Base-by-base conservation (phyloP, 1,140 invertebrate species). In the Pseudomyrmex sp. region DNA sequence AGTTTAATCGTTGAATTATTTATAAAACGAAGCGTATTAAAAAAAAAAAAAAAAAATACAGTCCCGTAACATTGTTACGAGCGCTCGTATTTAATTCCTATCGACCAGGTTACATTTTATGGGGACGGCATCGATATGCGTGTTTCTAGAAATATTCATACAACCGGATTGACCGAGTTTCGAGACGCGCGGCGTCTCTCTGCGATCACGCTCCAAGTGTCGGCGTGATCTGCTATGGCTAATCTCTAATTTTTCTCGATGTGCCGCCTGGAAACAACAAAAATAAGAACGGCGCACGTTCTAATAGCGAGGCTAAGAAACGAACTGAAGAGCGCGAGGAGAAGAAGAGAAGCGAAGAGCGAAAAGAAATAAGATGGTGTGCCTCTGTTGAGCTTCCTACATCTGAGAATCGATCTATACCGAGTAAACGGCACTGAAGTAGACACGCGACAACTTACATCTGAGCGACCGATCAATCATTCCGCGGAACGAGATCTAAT, bases 191-290 rank as follows among this genome's bases (percentile, higher is more conserved):
- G 2, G 23, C 8, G 18, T n/a, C n/a, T 52, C n/a, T 52, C 48
- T 66, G 26, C 62, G 54, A 56, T 56, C 66, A 77, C 12, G 62
- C 35, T 48, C 74, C 54, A 77, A 77, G 54, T 56, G 48, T 77
- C 61, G 65, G 20, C 26, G 26, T 77, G 56, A 68, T 63, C 56
- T 44, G 13, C 8, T 54, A 68, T 26, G 18, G 20, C 20, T 20
- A 20, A 66, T 77, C 62, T 77, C 62, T 68, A 68, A 68, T 44
- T 77, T 54, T 23, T n/a, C 10, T 76, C 48, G 5, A 35, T 7
- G 5, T 35, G 61, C 26, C 66, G 54, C 26, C 1, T 12, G 44
- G n/a, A 77, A 35, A 46, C 26, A 61, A n/a, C 48, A 13, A 76
- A n/a, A 63, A 9, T 54, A 66, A 66, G 46, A 77, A 48, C 26